phyloP scores from a whole-genome alignment of 2,888 invertebrate genomes.

The Lasioglossum morio region DNA sequence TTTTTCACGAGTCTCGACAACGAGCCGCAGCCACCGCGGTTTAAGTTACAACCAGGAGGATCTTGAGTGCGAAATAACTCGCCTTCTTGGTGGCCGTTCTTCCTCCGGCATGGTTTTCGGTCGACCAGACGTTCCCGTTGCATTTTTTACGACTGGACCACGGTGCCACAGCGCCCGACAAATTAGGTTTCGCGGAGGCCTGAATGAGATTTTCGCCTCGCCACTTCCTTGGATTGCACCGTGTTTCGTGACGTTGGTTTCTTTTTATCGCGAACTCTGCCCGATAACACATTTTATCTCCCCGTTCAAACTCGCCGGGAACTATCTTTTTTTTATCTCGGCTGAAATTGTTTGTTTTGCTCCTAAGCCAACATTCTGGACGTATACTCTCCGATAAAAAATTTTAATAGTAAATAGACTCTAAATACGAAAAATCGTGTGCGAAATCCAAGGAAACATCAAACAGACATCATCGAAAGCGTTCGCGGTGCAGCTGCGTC shows the following conservation, averaged over 20 bases:
- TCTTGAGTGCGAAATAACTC: constrained; percentile 62
- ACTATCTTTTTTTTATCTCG: background rate
- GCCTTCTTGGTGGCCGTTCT: constrained; percentile 51
- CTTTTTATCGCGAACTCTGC: background rate
- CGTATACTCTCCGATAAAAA: background rate
- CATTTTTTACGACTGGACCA: constrained; percentile 57
- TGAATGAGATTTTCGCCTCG: constrained; percentile 46
- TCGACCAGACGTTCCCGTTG: constrained; percentile 50
- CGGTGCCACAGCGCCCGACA: constrained; percentile 48
- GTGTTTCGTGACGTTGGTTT: background rate
- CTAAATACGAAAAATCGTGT: background rate
- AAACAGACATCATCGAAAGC: background rate
- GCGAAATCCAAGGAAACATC: background rate
- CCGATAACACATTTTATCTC: background rate
- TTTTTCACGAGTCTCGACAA: constrained; percentile 56
- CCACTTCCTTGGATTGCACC: constrained; percentile 18
- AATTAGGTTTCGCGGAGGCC: constrained; percentile 58
- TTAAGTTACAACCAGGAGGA: constrained; percentile 55
- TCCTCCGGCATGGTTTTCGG: constrained; percentile 30
- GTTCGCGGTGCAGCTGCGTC: background rate
- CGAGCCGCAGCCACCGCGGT: constrained; percentile 42
- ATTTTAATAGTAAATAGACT: background rate
- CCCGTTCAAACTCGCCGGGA: background rate
- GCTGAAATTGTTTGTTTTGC: background rate
- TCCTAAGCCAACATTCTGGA: background rate